Percentiles rank a stretch among this genome's conserved stretches.
These are phyloP conservation scores for Pteronotus mesoamericanus DNA, from an alignment of 2,797 vertebrate genomes.

Conservation along the genomic window DNA sequence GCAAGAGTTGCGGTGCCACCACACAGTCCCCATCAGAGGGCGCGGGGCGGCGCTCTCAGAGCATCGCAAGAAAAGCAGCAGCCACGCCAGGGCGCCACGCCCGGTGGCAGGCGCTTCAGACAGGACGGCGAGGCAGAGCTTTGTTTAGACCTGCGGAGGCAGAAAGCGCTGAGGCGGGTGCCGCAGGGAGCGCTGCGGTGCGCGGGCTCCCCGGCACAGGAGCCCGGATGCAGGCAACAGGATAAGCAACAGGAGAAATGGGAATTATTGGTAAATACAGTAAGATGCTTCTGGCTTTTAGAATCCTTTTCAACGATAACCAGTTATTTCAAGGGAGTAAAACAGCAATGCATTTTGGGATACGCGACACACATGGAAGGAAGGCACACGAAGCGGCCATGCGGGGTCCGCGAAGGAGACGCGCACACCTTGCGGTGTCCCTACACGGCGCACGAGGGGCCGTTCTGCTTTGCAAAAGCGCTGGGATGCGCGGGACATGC, in stretches of 20 bases:
- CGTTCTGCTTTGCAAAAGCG: accelerated
- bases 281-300: not conserved
- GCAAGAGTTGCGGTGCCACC: not conserved
- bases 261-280: not conserved
- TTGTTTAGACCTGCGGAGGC: not conserved
- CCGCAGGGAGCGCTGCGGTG: too few species aligned
- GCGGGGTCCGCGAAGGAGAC: not conserved
- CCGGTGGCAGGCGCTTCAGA: not conserved
- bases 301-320: not conserved
- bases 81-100: not conserved
- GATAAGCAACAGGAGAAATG: not conserved
- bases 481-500: not conserved
- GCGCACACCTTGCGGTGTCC: not conserved
- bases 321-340: not conserved
- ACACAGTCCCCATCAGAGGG: not conserved
- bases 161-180: too few species aligned
- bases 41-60: not conserved
- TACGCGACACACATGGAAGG: not conserved
- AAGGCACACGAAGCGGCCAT: not conserved
- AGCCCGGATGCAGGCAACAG: not conserved
- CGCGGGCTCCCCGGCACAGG: too few species aligned
- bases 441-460: not conserved
- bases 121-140: not conserved
- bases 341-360: not conserved
- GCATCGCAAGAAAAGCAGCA: not conserved